Evolutionary conservation across 2,888 invertebrate genomes (phyloP), one percentile per base, ranked within the genome.

Genomic region (Nezara viridula): DNA sequence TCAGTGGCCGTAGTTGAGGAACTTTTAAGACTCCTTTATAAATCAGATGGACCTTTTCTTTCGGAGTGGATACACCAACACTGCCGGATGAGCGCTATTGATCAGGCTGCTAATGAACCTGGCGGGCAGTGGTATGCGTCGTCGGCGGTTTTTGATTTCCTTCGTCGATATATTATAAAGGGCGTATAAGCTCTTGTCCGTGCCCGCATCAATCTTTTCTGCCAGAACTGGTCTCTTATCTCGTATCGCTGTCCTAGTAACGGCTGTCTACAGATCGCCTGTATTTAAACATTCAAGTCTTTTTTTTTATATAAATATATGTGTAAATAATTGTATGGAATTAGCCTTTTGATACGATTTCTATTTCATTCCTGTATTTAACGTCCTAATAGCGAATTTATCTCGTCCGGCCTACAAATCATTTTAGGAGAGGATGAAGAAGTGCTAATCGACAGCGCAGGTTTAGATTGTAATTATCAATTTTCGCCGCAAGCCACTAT

Each of bases 151-250:
- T 73, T 73, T 73, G 66, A 73, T 73, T 73, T 14, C 37, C 66
- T 6, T 73, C 66, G 32, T 21, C 66, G 66, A 73, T 73, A 73
- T 73, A 37, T 73, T 73, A 73, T 66, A 73, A 73, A 73, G 66
- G 32, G 32, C 66, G 66, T 73, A 73, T 73, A 73, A 73, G 37
- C 66, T 73, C 10, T 37, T 73, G 44, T n/a, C 81, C 14, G 81
- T 81, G n/a, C 44, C 44, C 10, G 81, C 81, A 81, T 81, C 81
- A 81, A 81, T 81, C 81, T 81, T 81, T 16, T 2, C 81, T 81
- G 9, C 77, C 37, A 47, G n/a, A 81, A 81, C 81, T 81, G 81
- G 81, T n/a, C n/a, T 24, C 44, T 81, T 81, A 81, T 81, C 81
- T 24, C 12, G 1, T 47, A 81, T 81, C 81, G 21, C 44, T 81